These are phyloP conservation scores for Hippocampus zosterae DNA, from an alignment of 2,113 vertebrate genomes.

Conservation along the genomic window DNA sequence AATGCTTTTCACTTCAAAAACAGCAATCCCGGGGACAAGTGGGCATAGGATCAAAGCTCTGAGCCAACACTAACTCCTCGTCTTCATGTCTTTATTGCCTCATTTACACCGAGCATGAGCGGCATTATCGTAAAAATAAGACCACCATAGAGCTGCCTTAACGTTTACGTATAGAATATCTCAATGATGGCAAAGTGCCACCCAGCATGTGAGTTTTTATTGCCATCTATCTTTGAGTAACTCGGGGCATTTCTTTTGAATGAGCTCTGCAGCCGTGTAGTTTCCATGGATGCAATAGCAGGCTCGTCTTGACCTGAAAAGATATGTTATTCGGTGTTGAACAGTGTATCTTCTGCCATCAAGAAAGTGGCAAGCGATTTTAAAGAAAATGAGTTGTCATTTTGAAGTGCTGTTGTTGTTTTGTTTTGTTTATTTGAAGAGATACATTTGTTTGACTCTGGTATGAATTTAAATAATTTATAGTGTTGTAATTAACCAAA, in stretches of 20 bases:
- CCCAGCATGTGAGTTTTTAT: not conserved
- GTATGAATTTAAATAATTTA: no score
- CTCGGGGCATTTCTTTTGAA: not conserved
- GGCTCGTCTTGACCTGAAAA: not conserved
- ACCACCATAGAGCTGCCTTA: not conserved
- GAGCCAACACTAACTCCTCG: not conserved
- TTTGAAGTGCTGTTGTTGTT: no score
- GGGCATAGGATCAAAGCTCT: constrained; percentile 59
- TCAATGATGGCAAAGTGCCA: constrained; percentile 2
- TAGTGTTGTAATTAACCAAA: no score
- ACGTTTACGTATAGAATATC: not conserved
- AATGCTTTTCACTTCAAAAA: constrained; percentile 45
- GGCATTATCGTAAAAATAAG: not conserved
- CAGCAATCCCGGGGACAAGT: constrained; percentile 51
- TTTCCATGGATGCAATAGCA: not conserved
- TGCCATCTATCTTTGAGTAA: not conserved
- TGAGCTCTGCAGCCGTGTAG: not conserved
- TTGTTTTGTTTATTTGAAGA: no score
- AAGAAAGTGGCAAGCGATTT: not conserved
- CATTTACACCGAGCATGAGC: constrained; percentile 3
- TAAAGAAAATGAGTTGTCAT: no score
- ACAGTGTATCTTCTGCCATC: not conserved
- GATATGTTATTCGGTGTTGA: not conserved
- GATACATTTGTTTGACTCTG: no score
- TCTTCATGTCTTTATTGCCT: constrained; percentile 20